Evolutionary conservation across 2,888 invertebrate species (phyloP), one percentile per base, ranked within the genome.

Genomic region (Aethes cnicana): DNA sequence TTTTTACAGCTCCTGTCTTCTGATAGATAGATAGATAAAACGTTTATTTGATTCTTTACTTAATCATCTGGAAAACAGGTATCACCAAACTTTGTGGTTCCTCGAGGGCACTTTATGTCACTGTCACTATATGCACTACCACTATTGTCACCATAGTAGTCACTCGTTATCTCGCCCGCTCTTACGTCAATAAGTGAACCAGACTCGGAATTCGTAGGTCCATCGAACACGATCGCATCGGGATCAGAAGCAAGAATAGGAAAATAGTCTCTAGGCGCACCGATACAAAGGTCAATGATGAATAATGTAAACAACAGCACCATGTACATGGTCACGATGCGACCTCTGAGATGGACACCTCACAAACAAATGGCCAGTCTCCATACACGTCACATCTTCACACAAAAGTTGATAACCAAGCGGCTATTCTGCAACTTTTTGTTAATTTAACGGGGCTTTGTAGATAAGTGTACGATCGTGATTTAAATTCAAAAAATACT

Each of bases 171-270:
- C 30, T n/a, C 17, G 37, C 3, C 12, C 30, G 21, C 12, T 28
- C 49, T 36, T 2, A 17, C 5, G 1, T 43, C 28, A 2, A 49
- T 43, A n/a, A 36, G 17, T 0, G 53, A 48, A 3, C 57, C 44
- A 9, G 54, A 43, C 7, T 74, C 66, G 9, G 65, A 72, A 55
- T 82, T 84, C 0, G 82, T 84, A 0, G 79, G 81, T 1, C 72
- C 84, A 0, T 74, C 72, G 32, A 83, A 84, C 0, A 74, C 79
- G 7, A 84, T 81, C 0, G 75, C 71, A 17, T 68, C 56, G 0
- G 80, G 77, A 46, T 72, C 73, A 0, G 64, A 49, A 2, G 59
- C 58, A 36, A 68, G 62, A 0, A 35, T 35, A 1, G 75, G 67
- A 52, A 69, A 77, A 47, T 77, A 81, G 7, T 50, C 26, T 2